Conservation (phyloP, 2,888 invertebrate species). For the Rhodophaea formosa region DNA sequence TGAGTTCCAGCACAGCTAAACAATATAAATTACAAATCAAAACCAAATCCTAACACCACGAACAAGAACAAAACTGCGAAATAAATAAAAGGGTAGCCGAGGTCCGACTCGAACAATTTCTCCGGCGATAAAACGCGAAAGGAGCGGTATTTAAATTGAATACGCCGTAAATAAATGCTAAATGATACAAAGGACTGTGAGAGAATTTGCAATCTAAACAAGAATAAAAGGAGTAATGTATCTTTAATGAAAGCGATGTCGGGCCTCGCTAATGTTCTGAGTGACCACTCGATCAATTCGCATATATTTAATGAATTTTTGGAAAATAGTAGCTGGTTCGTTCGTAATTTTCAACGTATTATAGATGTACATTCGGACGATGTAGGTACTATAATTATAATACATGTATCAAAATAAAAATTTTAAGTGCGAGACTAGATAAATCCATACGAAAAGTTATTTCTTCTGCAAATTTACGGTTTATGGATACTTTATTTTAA, state of each 20-base stretch:
- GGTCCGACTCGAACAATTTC: constrained; percentile 63
- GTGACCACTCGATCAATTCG: not conserved
- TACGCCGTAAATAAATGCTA: constrained; percentile 76
- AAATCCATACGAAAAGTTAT: no score
- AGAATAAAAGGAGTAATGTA: constrained; percentile 72
- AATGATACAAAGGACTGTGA: constrained; percentile 76
- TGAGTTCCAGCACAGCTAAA: not conserved
- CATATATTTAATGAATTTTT: not conserved
- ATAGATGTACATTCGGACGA: no score
- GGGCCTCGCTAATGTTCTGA: constrained; percentile 23
- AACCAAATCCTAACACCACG: constrained; percentile 47
- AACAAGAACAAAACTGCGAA: constrained; percentile 63
- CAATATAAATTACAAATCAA: constrained; percentile 21
- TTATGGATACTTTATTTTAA: no score
- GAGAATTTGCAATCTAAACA: constrained; percentile 71
- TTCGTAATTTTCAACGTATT: no score
- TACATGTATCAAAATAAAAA: no score
- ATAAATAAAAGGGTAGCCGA: constrained; percentile 63
- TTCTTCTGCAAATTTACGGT: no score
- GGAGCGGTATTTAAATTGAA: constrained; percentile 76
- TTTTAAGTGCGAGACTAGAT: no score
- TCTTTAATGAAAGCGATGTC: constrained; percentile 65
- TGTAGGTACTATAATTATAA: no score
- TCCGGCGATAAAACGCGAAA: constrained; percentile 69
- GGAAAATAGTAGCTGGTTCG: no score